Evolutionary conservation across 2,888 invertebrate genomes (phyloP), one percentile per base, ranked within the genome.

Genomic region (Agrochola macilenta): DNA sequence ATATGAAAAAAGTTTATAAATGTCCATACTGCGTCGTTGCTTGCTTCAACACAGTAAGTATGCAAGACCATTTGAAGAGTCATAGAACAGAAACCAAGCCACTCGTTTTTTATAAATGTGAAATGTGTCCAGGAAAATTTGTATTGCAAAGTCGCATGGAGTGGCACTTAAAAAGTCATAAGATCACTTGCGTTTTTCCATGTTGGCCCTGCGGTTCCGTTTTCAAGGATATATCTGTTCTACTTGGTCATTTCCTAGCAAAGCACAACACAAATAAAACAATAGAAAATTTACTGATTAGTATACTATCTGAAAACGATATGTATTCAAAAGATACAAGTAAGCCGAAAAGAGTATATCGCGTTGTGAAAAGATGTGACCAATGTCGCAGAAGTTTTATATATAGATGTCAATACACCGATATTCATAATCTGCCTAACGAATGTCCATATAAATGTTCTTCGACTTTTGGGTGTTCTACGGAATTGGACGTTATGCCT

Each of bases 1-100:
- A 97, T 87, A 89, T 97, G 71, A 93, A 94, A 87, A 91, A 92
- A 91, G 91, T 96, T 70, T 95, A 87, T 83, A 96, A 95, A 86
- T 97, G 97, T 86, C 92, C 93, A 63, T 82, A 87, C 43, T 97
- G 97, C 89, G 92, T 93, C 49, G 90, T 93, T 26, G 94, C 94
- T 72, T 97, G 96, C 91, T 94, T 93, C 60, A 95, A 90, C 86
- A 92, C 94, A 83, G 72, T 80, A 2, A 95, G 95, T 35, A 96
- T 96, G 87, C 79, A 89, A 46, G 92, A 91, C 74, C 97, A 97
- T 91, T 87, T 94, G 52, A 88, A 88, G 57, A 84, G 14, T 17
- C 93, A 94, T 85, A 80, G 90, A 85, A 77, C 81, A 70, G 88
- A 87, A 64, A 73, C 71, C 20, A 92, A 89, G 79, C 85, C 91